phyloP scores from a whole-genome alignment of 2,888 invertebrate genomes.

The Sesia apiformis region DNA sequence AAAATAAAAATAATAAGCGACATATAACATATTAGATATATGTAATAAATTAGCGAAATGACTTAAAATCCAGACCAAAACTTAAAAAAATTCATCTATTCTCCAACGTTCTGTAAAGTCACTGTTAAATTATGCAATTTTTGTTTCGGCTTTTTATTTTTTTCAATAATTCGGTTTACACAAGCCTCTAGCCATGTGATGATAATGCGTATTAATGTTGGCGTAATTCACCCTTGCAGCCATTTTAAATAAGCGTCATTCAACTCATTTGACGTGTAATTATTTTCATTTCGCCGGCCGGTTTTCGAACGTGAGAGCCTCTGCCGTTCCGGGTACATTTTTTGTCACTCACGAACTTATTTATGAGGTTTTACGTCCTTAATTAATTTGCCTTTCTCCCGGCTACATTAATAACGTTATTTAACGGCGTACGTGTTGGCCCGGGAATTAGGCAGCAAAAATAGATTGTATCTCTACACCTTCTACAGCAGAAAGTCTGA shows the following conservation, averaged over 20 bases:
- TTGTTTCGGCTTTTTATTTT: no score
- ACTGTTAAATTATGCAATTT: no score
- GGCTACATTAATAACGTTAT: slow-evolving; percentile 3
- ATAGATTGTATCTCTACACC: neutral
- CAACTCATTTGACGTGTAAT: slow-evolving; percentile 59
- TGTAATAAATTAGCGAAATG: no score
- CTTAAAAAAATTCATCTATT: no score
- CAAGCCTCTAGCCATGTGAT: no score
- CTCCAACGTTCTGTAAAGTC: no score
- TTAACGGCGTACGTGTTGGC: neutral
- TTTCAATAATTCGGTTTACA: no score
- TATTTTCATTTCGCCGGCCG: slow-evolving; percentile 50
- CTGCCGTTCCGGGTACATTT: slow-evolving; percentile 22
- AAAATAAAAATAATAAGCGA: no score
- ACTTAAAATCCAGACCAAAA: no score
- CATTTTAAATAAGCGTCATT: slow-evolving; percentile 56
- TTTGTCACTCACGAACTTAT: slow-evolving; percentile 39
- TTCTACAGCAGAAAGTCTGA: no score
- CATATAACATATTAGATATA: no score
- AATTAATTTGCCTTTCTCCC: slow-evolving; percentile 37
- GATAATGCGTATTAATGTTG: slow-evolving; percentile 26
- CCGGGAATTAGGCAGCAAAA: neutral
- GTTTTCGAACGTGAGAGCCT: slow-evolving; percentile 35
- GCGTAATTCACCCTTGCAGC: slow-evolving; percentile 18
- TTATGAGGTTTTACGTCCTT: slow-evolving; percentile 35